Base-by-base conservation (phyloP, 2,113 vertebrate genomes). In the Asarcornis scutulata region DNA sequence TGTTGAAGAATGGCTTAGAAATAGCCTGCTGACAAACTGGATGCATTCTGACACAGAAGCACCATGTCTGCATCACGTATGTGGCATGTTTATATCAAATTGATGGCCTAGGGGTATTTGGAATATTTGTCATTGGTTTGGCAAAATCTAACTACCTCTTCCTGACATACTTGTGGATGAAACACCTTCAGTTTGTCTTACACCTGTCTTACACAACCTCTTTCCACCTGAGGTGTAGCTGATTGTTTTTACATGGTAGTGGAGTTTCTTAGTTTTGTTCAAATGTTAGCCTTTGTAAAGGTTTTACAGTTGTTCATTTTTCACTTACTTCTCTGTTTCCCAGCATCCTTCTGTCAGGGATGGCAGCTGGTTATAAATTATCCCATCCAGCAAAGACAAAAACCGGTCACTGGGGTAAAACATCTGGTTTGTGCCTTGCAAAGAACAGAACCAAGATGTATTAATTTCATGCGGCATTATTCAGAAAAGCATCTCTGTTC, bases 361-460 rank as follows among this genome's bases (percentile, higher is more conserved):
- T 87, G 60, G 84, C 93, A 96, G 86, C 94, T 96, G 95, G 50
- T 86, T 78, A 84, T 88, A 93, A 90, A 92, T 68, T 62, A 95
- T 55, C 67, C 60, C 27, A 42, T 80, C 91, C 90, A 76, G 50
- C 85, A 83, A 81, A 89, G 94, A 83, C 63, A 90, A 93, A 77
- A 86, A n/a, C 86, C 89, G 84, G 71, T 62, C 42, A 69, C 32
- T 36, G 13, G 68, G 68, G 79, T 48, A 17, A 87, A 96, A 91
- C 90, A 94, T 89, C 93, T 97, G 94, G 73, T 77, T 87, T 80
- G 66, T 81, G 87, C 72, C 84, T 93, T 1, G 0, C 44, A 17
- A 59, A 75, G 71, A 93, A 11, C 63, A 60, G 82, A 64, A 68
- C 31, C 71, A 77, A 91, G 68, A 75, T n/a, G 3, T 2, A 29